Evolutionary conservation across 2,797 vertebrate species (phyloP), one percentile per base, ranked within the genome.

Genomic region (Urophycis tenuis): DNA sequence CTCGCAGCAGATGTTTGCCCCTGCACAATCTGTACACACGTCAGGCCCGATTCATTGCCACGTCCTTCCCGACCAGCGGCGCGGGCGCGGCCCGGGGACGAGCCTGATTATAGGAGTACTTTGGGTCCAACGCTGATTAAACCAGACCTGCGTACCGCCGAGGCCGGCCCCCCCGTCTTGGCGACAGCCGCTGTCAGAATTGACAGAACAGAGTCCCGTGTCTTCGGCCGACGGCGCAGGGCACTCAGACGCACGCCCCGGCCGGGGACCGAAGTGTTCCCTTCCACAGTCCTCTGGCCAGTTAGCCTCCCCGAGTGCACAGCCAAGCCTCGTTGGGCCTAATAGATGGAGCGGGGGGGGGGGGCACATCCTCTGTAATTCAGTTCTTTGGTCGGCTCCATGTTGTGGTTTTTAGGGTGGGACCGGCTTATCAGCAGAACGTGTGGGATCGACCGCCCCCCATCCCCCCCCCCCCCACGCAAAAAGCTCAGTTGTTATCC

Each of bases 1-100:
- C 90, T 89, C 83, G 80, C 86, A 90, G 92, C 94, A 94, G 92
- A 92, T 94, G 92, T 94, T 93, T 92, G 88, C 90, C 92, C 85
- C 71, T 74, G 81, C 90, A 86, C 89, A 84, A 90, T 92, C 87
- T 89, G 91, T 86, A 88, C 89, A 89, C 85, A 91, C 73, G 86
- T 93, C 87, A 89, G 85, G 84, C 87, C 78, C 87, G 89, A 93
- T 92, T 89, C 88, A 83, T 86, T 79, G 81, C 84, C 83, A 82
- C 86, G 87, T 88, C 89, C 81, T 89, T 79, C n/a, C n/a, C 74
- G 83, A 85, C 88, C 85, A 76, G 78, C 80, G 81, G 89, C 80
- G 70, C 71, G 75, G 80, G 87, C n/a, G n/a, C n/a, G 86, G 88
- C 87, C 85, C 81, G 64, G 86, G 85, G 85, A 90, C 88, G 81